These are phyloP conservation scores for Guaruba guarouba DNA, from an alignment of 2,113 vertebrate genomes.

Conservation along the genomic window DNA sequence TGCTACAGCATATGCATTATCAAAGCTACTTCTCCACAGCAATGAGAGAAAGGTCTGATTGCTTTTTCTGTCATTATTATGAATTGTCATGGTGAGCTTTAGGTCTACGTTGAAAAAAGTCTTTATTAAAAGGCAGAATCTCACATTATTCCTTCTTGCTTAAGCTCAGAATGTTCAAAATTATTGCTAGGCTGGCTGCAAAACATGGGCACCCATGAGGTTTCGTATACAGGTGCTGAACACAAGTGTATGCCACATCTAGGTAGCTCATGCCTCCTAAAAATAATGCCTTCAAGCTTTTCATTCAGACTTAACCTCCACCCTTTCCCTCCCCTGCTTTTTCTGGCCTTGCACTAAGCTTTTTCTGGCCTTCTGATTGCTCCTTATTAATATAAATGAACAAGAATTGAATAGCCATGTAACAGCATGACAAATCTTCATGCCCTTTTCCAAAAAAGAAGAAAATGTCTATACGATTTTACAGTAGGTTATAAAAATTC, in stretches of 20 bases:
- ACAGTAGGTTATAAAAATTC: neutral
- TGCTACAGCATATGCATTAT: neutral
- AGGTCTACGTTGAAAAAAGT: neutral
- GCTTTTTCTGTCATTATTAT: neutral
- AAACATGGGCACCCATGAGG: rapidly evolving
- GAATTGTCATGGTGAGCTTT: neutral
- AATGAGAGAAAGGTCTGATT: neutral
- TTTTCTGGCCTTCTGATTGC: neutral
- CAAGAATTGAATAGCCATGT: neutral
- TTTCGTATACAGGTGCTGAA: neutral
- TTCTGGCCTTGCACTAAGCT: neutral
- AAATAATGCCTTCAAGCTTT: neutral
- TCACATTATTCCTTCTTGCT: neutral
- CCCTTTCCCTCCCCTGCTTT: neutral
- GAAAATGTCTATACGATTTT: neutral
- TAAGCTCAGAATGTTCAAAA: neutral
- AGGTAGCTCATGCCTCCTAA: neutral
- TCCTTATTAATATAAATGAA: constrained; percentile 23
- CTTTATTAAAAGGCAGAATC: neutral
- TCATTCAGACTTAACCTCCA: neutral
- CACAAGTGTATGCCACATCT: rapidly evolving
- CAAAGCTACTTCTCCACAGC: neutral
- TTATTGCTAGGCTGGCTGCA: neutral
- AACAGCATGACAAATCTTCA: constrained; percentile 24
- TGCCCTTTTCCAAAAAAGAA: neutral